phyloP scores from a whole-genome alignment of 2,888 invertebrate genomes.

The Molanna angustata region DNA sequence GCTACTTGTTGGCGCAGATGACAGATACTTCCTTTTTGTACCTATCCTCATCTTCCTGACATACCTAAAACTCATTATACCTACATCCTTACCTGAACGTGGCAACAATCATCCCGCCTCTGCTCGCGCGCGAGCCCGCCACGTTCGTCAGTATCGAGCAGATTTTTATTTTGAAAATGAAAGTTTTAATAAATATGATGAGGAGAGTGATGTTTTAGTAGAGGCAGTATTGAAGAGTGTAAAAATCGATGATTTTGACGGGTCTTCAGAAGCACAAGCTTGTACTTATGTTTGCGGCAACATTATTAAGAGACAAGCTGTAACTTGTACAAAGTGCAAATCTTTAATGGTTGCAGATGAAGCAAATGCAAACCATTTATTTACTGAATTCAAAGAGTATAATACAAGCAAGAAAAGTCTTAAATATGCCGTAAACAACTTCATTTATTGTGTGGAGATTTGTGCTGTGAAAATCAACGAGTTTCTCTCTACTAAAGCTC shows the following conservation, averaged over 20 bases:
- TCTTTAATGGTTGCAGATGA: neutral
- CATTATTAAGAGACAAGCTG: neutral
- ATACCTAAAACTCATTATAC: too few relatives aligned
- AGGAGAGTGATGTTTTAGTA: too few relatives aligned
- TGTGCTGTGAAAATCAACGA: neutral
- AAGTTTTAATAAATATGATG: too few relatives aligned
- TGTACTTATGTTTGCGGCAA: conserved; percentile 1
- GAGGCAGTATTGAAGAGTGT: too few relatives aligned
- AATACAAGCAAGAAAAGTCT: neutral
- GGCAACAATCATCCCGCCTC: too few relatives aligned
- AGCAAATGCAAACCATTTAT: neutral
- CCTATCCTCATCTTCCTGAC: too few relatives aligned
- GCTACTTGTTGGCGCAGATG: too few relatives aligned
- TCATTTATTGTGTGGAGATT: conserved; percentile 1
- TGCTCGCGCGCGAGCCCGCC: too few relatives aligned
- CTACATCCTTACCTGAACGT: too few relatives aligned
- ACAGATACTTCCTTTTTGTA: too few relatives aligned
- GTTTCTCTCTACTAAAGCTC: neutral
- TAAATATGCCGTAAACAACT: neutral
- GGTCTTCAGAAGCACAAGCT: conserved; percentile 2
- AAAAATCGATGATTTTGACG: neutral
- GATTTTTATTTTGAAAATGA: too few relatives aligned
- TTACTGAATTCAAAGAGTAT: conserved; percentile 1
- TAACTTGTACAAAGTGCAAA: neutral
- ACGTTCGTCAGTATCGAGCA: too few relatives aligned